Evolutionary conservation across 2,113 vertebrate genomes (phyloP).

Genomic region (Butorides virescens): DNA sequence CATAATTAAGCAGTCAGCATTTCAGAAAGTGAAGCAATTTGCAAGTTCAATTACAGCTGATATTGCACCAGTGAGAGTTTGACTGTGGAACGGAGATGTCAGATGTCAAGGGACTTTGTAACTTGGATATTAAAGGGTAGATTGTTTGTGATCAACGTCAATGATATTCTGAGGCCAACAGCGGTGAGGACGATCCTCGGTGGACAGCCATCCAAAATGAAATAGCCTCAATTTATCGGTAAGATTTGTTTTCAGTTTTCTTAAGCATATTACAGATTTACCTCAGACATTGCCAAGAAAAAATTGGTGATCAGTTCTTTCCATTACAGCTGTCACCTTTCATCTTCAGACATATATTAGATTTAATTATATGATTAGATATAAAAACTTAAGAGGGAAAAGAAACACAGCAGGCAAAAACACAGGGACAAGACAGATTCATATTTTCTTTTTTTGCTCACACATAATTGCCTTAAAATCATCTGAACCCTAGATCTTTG

Average conservation of each 20-base stretch:
- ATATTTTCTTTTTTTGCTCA: accelerated
- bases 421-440: not conserved
- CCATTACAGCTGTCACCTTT: not conserved
- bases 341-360: not conserved
- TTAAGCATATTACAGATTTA: not conserved
- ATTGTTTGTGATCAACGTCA: not conserved
- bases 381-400: not conserved
- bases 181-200: not conserved
- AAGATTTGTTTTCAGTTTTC: not conserved
- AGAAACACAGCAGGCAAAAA: not conserved
- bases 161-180: not conserved
- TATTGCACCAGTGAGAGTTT: not conserved
- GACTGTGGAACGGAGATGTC: not conserved
- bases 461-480: not conserved
- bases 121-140: not conserved
- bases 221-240: not conserved
- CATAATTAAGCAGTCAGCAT: conserved; percentile 10
- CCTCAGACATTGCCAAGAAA: not conserved
- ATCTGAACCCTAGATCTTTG: not conserved
- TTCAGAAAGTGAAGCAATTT: conserved; percentile 19
- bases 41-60: not conserved
- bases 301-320: not conserved
- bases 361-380: not conserved
- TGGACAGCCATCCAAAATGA: not conserved
- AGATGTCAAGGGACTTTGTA: conserved; percentile 19